Base-by-base conservation (phyloP, 2,113 vertebrate species). In the Gymnarchus niloticus region DNA sequence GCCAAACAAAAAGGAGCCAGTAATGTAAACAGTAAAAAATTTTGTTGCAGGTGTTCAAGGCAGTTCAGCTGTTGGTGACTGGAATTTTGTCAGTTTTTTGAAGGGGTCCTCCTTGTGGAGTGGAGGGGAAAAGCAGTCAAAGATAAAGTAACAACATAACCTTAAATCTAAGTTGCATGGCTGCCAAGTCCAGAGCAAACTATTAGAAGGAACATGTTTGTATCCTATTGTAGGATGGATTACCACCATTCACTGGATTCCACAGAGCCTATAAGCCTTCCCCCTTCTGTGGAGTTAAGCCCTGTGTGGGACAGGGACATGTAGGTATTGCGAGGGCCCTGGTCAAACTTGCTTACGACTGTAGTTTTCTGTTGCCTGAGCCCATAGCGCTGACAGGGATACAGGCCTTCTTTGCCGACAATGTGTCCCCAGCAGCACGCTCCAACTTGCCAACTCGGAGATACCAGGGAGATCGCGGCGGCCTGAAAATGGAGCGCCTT, bases 221-320 rank as follows among this genome's bases (percentile, higher is more conserved):
- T 87, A 61, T 86, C 51, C 88, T 89, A 93, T 93, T 93, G 92
- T 93, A 73, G 86, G 7, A 44, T 88, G 90, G 92, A 94, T 93
- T 92, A 92, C 85, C 88, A 73, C 88, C 88, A 86, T 89, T 86
- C 44, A 3, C 83, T 56, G 48, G 49, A 7, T 83, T 85, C 87
- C 88, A 89, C 17, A n/a, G 28, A 12, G 28, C 80, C 8, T 88
- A 85, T 93, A 90, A 94, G 61, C 61, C 61, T 33, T 33, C 92
- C 93, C 86, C 84, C 93, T 91, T 93, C 94, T 94, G 93, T 94
- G 89, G 87, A 81, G 86, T 51, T 93, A 94, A 95, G 88, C 82
- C 91, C 87, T 91, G 87, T 89, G 88, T 91, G 86, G 87, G 85
- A 85, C 25, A 76, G 57, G n/a, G 84, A 69, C 76, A 77, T 28